Evolutionary conservation across 2,797 vertebrate species (phyloP).

Genomic region (Enteromius anoplus): DNA sequence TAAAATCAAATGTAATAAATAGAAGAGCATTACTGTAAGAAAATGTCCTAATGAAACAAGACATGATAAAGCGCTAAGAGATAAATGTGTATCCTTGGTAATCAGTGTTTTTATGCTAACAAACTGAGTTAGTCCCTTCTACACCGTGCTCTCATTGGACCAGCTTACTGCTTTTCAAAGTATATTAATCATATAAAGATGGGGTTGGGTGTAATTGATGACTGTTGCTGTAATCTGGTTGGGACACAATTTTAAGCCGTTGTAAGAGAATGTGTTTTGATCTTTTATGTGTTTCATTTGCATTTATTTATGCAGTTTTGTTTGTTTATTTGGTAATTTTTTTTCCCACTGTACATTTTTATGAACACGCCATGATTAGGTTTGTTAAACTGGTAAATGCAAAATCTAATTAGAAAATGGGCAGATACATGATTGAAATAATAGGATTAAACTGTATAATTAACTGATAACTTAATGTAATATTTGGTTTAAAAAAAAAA

Average conservation of each 20-base stretch:
- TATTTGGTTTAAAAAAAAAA: constrained; percentile 12
- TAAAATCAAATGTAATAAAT: background rate
- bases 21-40: background rate
- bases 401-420: background rate
- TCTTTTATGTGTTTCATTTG: background rate
- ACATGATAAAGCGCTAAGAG: background rate
- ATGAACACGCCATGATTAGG: background rate
- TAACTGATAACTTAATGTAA: constrained; percentile 7
- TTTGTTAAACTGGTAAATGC: background rate
- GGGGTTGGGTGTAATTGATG: background rate
- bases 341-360: background rate
- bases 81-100: background rate
- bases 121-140: background rate
- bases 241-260: background rate
- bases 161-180: background rate
- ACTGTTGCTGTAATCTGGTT: background rate
- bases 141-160: background rate
- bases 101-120: background rate
- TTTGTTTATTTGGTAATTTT: background rate
- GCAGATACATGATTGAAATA: constrained; percentile 1
- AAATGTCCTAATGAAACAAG: background rate
- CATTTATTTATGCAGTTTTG: background rate
- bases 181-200: background rate
- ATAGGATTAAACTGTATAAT: background rate
- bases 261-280: background rate